phyloP scores from a whole-genome alignment of 2,113 vertebrate species.

The Gavia stellata region DNA sequence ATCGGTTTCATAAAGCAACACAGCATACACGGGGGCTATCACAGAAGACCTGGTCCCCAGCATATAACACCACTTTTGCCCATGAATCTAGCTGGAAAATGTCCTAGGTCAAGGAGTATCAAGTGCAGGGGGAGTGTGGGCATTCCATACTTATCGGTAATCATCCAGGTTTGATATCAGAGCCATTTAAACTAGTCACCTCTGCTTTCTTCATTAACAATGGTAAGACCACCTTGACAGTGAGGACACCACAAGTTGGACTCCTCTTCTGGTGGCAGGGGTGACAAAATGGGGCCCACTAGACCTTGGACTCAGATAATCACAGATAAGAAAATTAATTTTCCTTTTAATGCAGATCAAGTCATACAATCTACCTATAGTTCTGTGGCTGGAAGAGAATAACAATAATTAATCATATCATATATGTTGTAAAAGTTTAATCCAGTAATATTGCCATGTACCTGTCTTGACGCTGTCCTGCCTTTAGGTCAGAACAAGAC shows the following conservation, averaged over 20 bases:
- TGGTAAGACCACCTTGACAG: not conserved
- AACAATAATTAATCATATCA: not conserved
- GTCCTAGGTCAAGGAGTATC: not conserved
- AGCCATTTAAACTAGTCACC: not conserved
- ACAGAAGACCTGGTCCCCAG: not conserved
- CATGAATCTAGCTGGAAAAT: not conserved
- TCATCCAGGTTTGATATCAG: not conserved
- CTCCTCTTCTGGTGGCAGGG: not conserved
- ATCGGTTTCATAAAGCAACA: not conserved
- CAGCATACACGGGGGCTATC: accelerated
- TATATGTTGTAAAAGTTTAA: not conserved
- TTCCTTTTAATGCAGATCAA: not conserved
- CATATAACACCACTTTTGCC: not conserved
- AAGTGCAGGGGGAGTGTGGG: not conserved
- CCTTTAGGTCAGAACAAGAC: not conserved
- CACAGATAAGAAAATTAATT: not conserved
- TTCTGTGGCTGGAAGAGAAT: not conserved
- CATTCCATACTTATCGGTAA: not conserved
- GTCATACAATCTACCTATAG: not conserved
- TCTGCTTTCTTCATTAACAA: not conserved
- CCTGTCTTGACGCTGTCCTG: not conserved
- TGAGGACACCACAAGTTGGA: not conserved
- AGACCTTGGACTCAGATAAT: not conserved
- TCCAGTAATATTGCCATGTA: not conserved
- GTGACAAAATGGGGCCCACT: not conserved